Evolutionary conservation across 2,113 vertebrate genomes (phyloP).

Genomic region (Enhydra lutris): DNA sequence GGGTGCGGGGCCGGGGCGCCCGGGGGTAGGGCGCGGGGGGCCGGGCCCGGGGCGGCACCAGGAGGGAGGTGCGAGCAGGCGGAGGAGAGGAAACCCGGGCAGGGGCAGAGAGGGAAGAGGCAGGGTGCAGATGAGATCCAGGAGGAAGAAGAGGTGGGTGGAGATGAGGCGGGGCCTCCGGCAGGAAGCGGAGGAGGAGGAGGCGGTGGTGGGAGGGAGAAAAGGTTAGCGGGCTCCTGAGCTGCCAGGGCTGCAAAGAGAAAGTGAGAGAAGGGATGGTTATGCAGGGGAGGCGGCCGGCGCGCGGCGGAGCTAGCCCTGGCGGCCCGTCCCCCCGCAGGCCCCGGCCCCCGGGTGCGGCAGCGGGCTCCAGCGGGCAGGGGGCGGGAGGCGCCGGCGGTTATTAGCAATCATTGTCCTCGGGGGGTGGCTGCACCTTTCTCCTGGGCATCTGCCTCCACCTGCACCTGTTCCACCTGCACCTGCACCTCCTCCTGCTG

Average conservation of each 20-base stretch:
- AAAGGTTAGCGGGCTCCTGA: slow-evolving; percentile 76
- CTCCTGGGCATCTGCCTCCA: slow-evolving; percentile 81
- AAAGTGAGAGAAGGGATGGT: slow-evolving; percentile 74
- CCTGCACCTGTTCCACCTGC: slow-evolving; percentile 78
- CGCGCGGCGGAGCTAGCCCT: slow-evolving; percentile 60
- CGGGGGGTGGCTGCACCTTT: slow-evolving; percentile 85
- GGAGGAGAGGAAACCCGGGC: slow-evolving; percentile 62
- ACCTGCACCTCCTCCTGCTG: slow-evolving; percentile 82
- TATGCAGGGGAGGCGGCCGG: slow-evolving; percentile 75
- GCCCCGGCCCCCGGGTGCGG: slow-evolving; percentile 59
- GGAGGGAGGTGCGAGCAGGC: slow-evolving; percentile 69
- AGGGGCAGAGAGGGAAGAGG: slow-evolving; percentile 74
- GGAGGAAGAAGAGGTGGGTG: slow-evolving; percentile 74
- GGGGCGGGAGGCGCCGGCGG: slow-evolving; percentile 72
- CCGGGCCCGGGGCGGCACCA: slow-evolving; percentile 21
- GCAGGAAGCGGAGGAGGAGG: slow-evolving; percentile 69
- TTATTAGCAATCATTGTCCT: slow-evolving; percentile 77
- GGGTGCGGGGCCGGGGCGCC: slow-evolving; percentile 25
- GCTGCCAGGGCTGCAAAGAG: slow-evolving; percentile 78
- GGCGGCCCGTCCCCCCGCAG: slow-evolving; percentile 52
- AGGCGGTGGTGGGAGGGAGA: slow-evolving; percentile 76
- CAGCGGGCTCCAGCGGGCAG: slow-evolving; percentile 79
- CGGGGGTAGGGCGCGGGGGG: neutral
- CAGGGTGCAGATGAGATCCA: slow-evolving; percentile 77
- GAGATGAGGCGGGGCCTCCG: slow-evolving; percentile 75